Evolutionary conservation across 2,113 vertebrate genomes (phyloP), one percentile per base, ranked within the genome.

Genomic region (Tamias sibiricus): DNA sequence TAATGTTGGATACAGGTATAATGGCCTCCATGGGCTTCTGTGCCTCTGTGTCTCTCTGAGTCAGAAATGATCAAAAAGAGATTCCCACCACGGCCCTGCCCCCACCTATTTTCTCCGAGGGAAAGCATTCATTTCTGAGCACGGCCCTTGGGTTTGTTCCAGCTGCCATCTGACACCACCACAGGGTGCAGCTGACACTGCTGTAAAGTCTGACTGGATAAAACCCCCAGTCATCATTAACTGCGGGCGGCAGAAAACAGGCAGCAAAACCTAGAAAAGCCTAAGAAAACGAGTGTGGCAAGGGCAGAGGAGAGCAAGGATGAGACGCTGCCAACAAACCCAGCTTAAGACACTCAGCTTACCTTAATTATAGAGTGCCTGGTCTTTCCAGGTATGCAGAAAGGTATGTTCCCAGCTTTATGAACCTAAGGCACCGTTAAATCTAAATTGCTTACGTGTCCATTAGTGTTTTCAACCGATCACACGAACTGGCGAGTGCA

Each of bases 201-300:
- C 88, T 44, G 0, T 66, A 44, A 74, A 26, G 92, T 68, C 81
- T 95, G 93, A 83, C 54, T 66, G 35, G 79, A 89, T 95, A 59
- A 95, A 97, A 79, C 89, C 91, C 91, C 85, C 83, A 83, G 74
- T 92, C 94, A 68, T 81, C 95, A 87, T 84, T 95, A 96, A 94
- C 96, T 44, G 49, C 79, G 35, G 90, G 74, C 17, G 2, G 77
- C 3, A 28, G 69, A 69, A 94, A 93, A 85, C 28, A 68, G 16
- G 69, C 92, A 96, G 77, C 80, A 71, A 94, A 93, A 92, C 86
- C 42, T 12, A 30, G n/a, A 59, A 71, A 89, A 87, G 32, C 49
- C 44, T 49, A 35, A 94, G 81, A 95, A 89, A 89, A 59, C 0
- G 0, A 59, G 35, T 49, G 28, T 20, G 11, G 69, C 62, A 75